Base-by-base conservation (phyloP, 2,113 vertebrate species). In the Progne subis region DNA sequence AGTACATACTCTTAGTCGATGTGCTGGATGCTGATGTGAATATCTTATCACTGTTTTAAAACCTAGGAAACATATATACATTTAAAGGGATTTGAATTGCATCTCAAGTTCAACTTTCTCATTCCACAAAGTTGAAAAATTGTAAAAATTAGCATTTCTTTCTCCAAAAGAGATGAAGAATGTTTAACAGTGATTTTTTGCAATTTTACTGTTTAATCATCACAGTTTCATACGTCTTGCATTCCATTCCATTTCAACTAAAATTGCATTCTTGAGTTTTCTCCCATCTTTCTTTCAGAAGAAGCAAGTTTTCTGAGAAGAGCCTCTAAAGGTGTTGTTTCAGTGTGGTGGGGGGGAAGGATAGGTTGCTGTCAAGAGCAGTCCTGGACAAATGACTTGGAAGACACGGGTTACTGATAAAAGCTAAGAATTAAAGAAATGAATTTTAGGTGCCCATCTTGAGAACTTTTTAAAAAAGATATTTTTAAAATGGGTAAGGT, bases 211-310 rank as follows among this genome's bases (percentile, higher is more conserved):
- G 74, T 86, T 90, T 50, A 91, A 72, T 34, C 64, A 53, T 80
- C 1, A 0, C 70, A 24, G 61, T 65, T 94, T n/a, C 49, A 26
- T 91, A 28, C 12, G 0, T 84, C 59, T 81, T 86, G 52, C 77
- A 23, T 95, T 77, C 92, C 74, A 46, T 89, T 90, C 79, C 65
- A 63, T 82, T 95, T 12, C 63, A 87, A 68, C 56, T 83, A 47
- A 91, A 95, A 81, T 23, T 80, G 68, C 64, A 47, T 93, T 92
- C 76, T 88, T 94, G 92, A 97, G 95, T 93, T 90, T 86, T 96
- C 79, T 96, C 88, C 95, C 90, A 31, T 92, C 91, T 97, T 87
- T 94, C 71, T 96, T 96, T 93, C 94, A 96, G 96, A 95, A 95
- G 91, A 83, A 94, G 71, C 59, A 82, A 86, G 75, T 91, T 74